These are phyloP conservation scores for Umimayanthus kanabou DNA, from an alignment of 92 coral and sea anemone genomes.

Conservation along the genomic window DNA sequence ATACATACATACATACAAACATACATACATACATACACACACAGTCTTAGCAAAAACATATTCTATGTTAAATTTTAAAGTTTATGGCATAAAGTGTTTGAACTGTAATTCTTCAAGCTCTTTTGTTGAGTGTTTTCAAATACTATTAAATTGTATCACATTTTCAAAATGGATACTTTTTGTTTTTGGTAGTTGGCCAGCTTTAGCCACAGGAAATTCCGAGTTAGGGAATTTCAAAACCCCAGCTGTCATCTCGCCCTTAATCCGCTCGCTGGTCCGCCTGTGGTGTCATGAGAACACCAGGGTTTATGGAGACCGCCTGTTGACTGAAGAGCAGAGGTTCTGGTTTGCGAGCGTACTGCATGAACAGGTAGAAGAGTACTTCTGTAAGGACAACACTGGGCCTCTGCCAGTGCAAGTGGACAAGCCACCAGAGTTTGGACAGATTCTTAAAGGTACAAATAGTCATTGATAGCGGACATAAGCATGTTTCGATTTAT, in stretches of 20 bases:
- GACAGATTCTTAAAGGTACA: constrained; percentile 48
- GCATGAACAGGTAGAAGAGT: constrained; percentile 74
- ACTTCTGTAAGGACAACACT: constrained; percentile 76
- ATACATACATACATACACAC: not conserved
- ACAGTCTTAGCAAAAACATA: no score
- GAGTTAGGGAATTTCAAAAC: constrained; percentile 55
- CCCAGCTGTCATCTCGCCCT: constrained; percentile 90
- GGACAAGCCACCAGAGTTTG: constrained; percentile 38
- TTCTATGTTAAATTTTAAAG: no score
- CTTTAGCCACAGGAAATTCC: constrained; percentile 42
- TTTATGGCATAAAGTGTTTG: not conserved
- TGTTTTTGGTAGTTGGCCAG: constrained; percentile 70
- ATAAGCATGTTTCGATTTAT: no score
- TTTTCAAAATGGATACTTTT: no score
- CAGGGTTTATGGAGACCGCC: constrained; percentile 85
- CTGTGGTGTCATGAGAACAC: constrained; percentile 97
- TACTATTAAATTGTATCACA: not conserved
- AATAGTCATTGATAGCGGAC: not conserved
- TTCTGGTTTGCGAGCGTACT: constrained; percentile 86
- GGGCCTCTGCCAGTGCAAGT: constrained; percentile 33
- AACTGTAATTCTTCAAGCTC: not conserved
- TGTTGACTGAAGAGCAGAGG: constrained; percentile 81
- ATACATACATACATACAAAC: not conserved
- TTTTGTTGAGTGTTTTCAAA: not conserved
- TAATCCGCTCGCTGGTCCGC: constrained; percentile 91